These are phyloP conservation scores for Balanococcus diminutus DNA, from an alignment of 2,888 invertebrate species.

Conservation along the genomic window DNA sequence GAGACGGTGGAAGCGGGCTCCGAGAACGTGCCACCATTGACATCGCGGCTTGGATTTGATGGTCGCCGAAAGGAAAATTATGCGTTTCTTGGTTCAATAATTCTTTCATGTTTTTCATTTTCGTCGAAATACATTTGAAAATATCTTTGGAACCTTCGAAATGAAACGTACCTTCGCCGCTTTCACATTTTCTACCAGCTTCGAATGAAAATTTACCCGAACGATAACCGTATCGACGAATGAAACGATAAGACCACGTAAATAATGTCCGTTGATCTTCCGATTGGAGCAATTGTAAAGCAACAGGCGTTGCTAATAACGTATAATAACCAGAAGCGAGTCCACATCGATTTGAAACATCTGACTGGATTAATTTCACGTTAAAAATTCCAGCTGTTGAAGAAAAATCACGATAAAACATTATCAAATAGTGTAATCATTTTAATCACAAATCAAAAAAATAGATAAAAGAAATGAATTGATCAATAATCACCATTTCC, in stretches of 20 bases:
- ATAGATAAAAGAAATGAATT: neutral
- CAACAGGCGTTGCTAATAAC: slow-evolving; percentile 74
- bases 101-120: slow-evolving; percentile 88
- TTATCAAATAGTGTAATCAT: slow-evolving; percentile 22
- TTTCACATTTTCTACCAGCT: slow-evolving; percentile 84
- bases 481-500: slow-evolving; percentile 66
- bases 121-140: slow-evolving; percentile 78
- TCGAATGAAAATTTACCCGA: slow-evolving; percentile 87
- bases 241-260: slow-evolving; percentile 85
- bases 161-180: slow-evolving; percentile 82
- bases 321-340: slow-evolving; percentile 75
- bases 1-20: slow-evolving; percentile 77
- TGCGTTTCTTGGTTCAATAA: slow-evolving; percentile 73
- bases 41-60: slow-evolving; percentile 75
- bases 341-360: slow-evolving; percentile 78
- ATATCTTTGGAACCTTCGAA: slow-evolving; percentile 82
- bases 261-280: slow-evolving; percentile 68
- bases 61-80: slow-evolving; percentile 69
- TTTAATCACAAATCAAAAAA: neutral
- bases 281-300: slow-evolving; percentile 74
- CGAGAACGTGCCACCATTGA: slow-evolving; percentile 82
- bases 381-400: slow-evolving; percentile 73
- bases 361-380: slow-evolving; percentile 77
- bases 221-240: slow-evolving; percentile 82
- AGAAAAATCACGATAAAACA: neutral